Percentiles rank a stretch among this genome's conserved stretches.
phyloP scores from a whole-genome alignment of 1,140 invertebrate genomes.

The Cyphomyrmex costatus region DNA sequence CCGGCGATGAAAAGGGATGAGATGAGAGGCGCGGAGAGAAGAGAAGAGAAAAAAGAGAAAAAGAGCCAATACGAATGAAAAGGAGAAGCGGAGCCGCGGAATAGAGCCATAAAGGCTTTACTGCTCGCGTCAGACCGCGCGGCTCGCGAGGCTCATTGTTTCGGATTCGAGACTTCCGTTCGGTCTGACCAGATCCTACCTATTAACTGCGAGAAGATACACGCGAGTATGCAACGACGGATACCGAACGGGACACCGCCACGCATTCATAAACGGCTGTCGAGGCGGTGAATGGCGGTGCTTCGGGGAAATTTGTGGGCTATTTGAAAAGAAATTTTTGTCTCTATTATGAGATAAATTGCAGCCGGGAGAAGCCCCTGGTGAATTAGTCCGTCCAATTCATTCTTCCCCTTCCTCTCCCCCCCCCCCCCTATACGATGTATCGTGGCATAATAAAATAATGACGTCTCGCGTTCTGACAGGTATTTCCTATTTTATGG shows the following conservation, averaged over 20 bases:
- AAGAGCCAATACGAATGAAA: slow-evolving; percentile 48
- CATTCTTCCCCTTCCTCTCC: not conserved
- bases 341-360: slow-evolving; percentile 61
- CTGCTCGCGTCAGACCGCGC: slow-evolving; percentile 62
- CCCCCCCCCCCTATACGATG: not conserved
- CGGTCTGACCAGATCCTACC: slow-evolving; percentile 52
- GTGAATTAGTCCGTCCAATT: slow-evolving; percentile 39
- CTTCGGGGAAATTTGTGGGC: slow-evolving; percentile 56
- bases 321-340: slow-evolving; percentile 63
- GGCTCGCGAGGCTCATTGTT: slow-evolving; percentile 61
- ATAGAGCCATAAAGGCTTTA: slow-evolving; percentile 62
- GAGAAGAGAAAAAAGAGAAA: not conserved
- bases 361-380: not conserved
- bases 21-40: not conserved
- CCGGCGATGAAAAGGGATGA: not conserved
- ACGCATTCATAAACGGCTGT: slow-evolving; percentile 54
- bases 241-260: slow-evolving; percentile 13
- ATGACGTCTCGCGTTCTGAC: not conserved
- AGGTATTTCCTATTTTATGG: slow-evolving; percentile 8
- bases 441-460: slow-evolving; percentile 40
- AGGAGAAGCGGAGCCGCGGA: slow-evolving; percentile 48
- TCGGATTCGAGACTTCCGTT: slow-evolving; percentile 63
- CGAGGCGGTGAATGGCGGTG: slow-evolving; percentile 41
- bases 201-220: slow-evolving; percentile 63
- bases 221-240: slow-evolving; percentile 52